Evolutionary conservation across 2,113 vertebrate species (phyloP).

Genomic region (Prionailurus bengalensis): DNA sequence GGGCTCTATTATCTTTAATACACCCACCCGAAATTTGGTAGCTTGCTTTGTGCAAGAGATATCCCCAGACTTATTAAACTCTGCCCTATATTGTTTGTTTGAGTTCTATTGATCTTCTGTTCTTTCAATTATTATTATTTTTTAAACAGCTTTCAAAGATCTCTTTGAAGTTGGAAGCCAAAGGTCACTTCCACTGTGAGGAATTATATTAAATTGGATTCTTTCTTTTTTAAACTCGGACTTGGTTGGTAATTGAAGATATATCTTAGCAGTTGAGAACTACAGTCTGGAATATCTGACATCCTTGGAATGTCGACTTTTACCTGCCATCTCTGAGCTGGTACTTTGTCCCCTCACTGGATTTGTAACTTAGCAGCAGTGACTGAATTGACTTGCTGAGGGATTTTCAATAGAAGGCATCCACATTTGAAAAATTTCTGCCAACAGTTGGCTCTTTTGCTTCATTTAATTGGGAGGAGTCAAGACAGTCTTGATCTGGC

Average conservation of each 20-base stretch:
- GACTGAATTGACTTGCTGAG: conserved; percentile 21
- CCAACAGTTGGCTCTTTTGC: background rate
- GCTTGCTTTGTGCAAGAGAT: background rate
- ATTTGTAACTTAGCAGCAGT: conserved; percentile 25
- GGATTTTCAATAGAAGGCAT: conserved; percentile 48
- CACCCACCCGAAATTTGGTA: background rate
- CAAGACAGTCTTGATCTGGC: conserved; percentile 17
- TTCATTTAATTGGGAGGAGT: conserved; percentile 56
- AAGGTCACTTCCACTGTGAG: conserved; percentile 67
- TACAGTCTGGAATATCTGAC: background rate
- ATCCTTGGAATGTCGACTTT: background rate
- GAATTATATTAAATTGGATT: conserved; percentile 65
- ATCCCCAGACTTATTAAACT: conserved; percentile 25
- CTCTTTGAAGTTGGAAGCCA: conserved; percentile 61
- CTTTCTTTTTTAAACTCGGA: background rate
- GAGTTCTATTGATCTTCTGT: conserved; percentile 64
- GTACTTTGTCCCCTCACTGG: conserved; percentile 7
- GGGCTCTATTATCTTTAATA: background rate
- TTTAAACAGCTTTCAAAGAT: conserved; percentile 69
- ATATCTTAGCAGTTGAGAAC: conserved; percentile 23
- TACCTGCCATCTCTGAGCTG: background rate
- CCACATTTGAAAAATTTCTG: conserved; percentile 16
- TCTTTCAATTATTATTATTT: conserved; percentile 72
- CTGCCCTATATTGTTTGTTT: conserved; percentile 35
- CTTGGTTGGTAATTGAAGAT: conserved; percentile 64